phyloP scores from a whole-genome alignment of 37 sponge, comb jelly and placozoan genomes.

The Spongilla lacustris region DNA sequence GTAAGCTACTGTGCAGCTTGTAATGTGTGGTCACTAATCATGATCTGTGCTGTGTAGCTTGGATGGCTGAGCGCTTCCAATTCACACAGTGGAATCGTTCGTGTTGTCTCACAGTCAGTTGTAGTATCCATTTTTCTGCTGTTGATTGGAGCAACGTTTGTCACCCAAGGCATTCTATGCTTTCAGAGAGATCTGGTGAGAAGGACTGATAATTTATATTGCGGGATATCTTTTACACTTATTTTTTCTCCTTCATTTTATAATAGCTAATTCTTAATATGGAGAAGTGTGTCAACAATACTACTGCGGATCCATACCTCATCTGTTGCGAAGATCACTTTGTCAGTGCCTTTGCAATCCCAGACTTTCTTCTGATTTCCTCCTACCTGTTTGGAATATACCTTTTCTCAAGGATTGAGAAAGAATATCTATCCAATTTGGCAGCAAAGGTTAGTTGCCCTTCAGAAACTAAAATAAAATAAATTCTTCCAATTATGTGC shows the following conservation, averaged over 20 bases:
- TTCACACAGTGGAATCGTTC: background rate
- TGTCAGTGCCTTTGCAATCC: slow-evolving; percentile 35
- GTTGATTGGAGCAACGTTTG: slow-evolving; percentile 29
- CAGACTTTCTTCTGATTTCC: slow-evolving; percentile 41
- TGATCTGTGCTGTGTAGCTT: background rate
- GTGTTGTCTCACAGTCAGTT: background rate
- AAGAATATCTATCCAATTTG: slow-evolving; percentile 67
- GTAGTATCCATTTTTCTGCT: slow-evolving; percentile 18
- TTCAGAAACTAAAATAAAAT: background rate
- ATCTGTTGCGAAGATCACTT: slow-evolving; percentile 33
- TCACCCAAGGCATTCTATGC: slow-evolving; percentile 58
- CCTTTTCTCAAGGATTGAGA: slow-evolving; percentile 58
- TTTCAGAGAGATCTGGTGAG: slow-evolving; percentile 59
- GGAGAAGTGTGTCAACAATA: background rate
- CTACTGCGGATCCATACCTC: background rate
- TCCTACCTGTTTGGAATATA: slow-evolving; percentile 69
- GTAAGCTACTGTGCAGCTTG: background rate
- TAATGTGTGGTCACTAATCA: background rate
- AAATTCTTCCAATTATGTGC: background rate
- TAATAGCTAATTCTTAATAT: background rate
- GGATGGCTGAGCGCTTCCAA: background rate
- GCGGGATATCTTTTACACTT: too few species aligned
- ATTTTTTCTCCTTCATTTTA: too few species aligned
- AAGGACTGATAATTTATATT: background rate
- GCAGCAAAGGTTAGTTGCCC: slow-evolving; percentile 37